Base-by-base conservation (phyloP, 2,113 vertebrate species). In the Verasper variegatus region DNA sequence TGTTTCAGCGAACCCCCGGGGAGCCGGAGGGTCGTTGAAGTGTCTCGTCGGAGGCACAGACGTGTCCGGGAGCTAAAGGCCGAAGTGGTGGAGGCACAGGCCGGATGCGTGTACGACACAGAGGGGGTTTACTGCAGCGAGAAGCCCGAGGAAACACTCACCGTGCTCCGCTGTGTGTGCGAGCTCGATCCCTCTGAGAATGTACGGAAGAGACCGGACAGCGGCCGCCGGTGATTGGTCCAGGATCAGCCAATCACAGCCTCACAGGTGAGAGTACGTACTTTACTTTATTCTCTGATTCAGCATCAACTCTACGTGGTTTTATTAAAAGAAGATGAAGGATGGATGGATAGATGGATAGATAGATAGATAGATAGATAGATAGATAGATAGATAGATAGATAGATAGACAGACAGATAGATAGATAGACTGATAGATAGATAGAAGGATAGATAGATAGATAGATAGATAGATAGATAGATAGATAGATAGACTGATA, bases 111-210 rank as follows among this genome's bases (percentile, higher is more conserved):
- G 59, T 18, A 10, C 3, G 3, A 15, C 3, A 24, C 72, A 72
- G 4, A 0, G 13, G 0, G 14, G 4, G 45, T 87, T 56, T 15
- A 31, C 7, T 49, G 12, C 49, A 13, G 17, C 2, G 18, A 12
- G 17, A 17, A 68, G 67, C 64, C 66, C 15, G 12, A 20, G 1
- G 35, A 17, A 71, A 52, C 54, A 87, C 92, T 91, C 14, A 92
- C 92, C 92, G 87, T 84, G 74, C 68, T 91, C 82, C 85, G 87
- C 84, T 87, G 45, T 17, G 62, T 72, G 83, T 70, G 31, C 5
- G 82, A 56, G 62, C 73, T 77, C 75, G 80, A 76, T 74, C 88
- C 79, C 62, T 68, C 82, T 59, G 72, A 55, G 82, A 80, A 86
- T 65, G 82, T 82, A 13, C 84, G 71, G 87, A 89, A 83, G 79